Evolutionary conservation across 2,888 invertebrate genomes (phyloP).

Genomic region (Cremastobaeus sp.): DNA sequence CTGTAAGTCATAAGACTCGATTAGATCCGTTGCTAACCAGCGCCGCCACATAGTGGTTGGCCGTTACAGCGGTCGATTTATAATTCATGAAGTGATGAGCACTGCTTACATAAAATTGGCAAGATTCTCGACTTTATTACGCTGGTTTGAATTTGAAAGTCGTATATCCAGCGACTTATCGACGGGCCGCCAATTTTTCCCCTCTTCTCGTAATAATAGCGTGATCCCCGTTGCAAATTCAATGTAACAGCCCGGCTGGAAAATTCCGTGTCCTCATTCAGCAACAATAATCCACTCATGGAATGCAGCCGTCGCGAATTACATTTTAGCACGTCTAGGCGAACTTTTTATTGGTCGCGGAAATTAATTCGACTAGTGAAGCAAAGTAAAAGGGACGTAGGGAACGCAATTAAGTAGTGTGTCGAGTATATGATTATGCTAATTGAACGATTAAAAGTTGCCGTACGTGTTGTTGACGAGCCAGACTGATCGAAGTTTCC

Average conservation of each 20-base stretch:
- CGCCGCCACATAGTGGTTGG: slow-evolving; percentile 6
- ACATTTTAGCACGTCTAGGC: slow-evolving; percentile 8
- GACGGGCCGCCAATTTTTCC: slow-evolving; percentile 3
- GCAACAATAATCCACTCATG: slow-evolving; percentile 1
- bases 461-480: not conserved
- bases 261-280: slow-evolving; percentile 22
- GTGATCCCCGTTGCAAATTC: slow-evolving; percentile 35
- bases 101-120: slow-evolving; percentile 56
- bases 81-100: slow-evolving; percentile 61
- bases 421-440: too few species aligned
- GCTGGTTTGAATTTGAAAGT: slow-evolving; percentile 36
- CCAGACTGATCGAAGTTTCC: not conserved
- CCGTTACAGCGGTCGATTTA: slow-evolving; percentile 49
- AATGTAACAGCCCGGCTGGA: slow-evolving; percentile 40
- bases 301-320: slow-evolving; percentile 8
- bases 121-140: slow-evolving; percentile 54
- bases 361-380: not conserved
- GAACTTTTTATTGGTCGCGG: not conserved
- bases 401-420: too few species aligned
- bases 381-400: not conserved
- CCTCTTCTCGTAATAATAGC: slow-evolving; percentile 22
- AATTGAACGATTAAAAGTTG: not conserved
- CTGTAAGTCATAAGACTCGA: slow-evolving; percentile 39
- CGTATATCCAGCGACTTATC: slow-evolving; percentile 40
- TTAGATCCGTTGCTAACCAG: slow-evolving; percentile 41